Percentiles rank a stretch among this genome's conserved stretches.
phyloP scores from a whole-genome alignment of 2,113 vertebrate species.

The Scomber japonicus region DNA sequence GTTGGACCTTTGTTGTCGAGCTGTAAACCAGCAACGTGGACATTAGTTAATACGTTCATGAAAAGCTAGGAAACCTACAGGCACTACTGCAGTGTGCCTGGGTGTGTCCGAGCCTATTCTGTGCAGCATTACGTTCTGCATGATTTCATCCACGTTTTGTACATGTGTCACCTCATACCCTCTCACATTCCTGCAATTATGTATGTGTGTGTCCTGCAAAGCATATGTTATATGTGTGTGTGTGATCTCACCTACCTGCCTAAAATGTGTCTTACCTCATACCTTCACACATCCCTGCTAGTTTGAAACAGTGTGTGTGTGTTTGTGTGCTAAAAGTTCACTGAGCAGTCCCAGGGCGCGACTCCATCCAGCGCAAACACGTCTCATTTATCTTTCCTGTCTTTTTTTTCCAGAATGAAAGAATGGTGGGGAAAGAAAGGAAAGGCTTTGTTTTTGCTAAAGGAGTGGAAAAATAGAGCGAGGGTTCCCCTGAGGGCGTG shows the following conservation, averaged over 20 bases:
- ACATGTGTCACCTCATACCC: slow-evolving; percentile 2
- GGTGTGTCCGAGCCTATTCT: slow-evolving; percentile 12
- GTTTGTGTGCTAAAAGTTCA: slow-evolving; percentile 16
- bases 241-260: slow-evolving; percentile 13
- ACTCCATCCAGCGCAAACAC: slow-evolving; percentile 30
- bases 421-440: slow-evolving; percentile 40
- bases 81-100: slow-evolving; percentile 6
- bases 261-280: slow-evolving; percentile 2
- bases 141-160: neutral
- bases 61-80: slow-evolving; percentile 1
- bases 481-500: slow-evolving; percentile 51
- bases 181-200: neutral
- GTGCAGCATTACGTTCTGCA: neutral
- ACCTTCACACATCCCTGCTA: slow-evolving; percentile 27
- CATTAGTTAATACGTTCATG: slow-evolving; percentile 7
- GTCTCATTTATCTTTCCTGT: slow-evolving; percentile 44
- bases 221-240: slow-evolving; percentile 3
- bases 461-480: slow-evolving; percentile 52
- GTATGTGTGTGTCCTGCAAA: neutral
- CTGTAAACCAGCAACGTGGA: neutral
- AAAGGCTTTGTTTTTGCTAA: slow-evolving; percentile 60
- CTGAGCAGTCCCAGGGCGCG: neutral
- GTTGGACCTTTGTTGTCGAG: neutral
- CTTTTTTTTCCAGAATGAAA: slow-evolving; percentile 48
- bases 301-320: neutral